Evolutionary conservation across 2,797 vertebrate species (phyloP).

Genomic region (Halcyon badia): DNA sequence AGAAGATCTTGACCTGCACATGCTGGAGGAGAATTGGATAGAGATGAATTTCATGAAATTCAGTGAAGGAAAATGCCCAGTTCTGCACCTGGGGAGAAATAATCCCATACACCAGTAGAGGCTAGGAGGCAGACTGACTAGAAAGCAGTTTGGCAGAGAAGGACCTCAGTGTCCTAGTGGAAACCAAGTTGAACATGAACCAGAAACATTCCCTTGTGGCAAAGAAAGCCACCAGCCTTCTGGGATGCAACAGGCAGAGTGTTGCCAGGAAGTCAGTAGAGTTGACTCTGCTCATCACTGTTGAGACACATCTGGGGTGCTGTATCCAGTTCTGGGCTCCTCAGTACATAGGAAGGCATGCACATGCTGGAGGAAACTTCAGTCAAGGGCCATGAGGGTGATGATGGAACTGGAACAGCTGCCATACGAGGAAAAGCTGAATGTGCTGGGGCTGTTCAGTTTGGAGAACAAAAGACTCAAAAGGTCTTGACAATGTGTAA

Average conservation of each 20-base stretch:
- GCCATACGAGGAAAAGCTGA: background rate
- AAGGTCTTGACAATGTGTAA: background rate
- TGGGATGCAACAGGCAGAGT: background rate
- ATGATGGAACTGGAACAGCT: background rate
- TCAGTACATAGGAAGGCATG: background rate
- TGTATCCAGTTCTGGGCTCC: background rate
- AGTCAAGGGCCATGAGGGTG: accelerated
- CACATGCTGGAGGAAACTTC: background rate
- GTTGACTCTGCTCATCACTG: background rate
- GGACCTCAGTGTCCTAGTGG: background rate
- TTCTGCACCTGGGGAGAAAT: background rate
- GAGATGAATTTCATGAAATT: background rate
- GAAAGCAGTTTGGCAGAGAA: background rate
- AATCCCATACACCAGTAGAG: background rate
- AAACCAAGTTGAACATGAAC: background rate
- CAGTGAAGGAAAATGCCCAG: background rate
- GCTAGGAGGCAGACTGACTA: background rate
- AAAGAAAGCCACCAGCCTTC: background rate
- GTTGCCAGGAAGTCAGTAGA: background rate
- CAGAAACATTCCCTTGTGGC: background rate
- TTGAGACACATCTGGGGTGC: background rate
- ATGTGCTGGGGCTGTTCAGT: background rate
- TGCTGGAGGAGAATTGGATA: background rate
- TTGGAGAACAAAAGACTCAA: background rate
- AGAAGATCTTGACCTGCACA: background rate